phyloP scores from a whole-genome alignment of 1,140 invertebrate species.

The Anadara kagoshimensis region DNA sequence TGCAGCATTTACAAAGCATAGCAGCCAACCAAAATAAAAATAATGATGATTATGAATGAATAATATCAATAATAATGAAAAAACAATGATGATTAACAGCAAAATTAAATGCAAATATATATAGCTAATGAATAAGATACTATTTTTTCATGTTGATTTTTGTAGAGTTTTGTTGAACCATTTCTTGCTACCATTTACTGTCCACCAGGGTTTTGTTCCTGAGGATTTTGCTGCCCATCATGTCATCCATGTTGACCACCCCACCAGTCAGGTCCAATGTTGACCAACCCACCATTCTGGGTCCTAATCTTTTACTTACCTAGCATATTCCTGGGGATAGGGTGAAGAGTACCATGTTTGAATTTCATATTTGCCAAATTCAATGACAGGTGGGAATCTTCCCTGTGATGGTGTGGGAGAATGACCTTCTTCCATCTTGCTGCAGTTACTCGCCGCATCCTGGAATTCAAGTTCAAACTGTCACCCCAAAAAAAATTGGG shows the following conservation, averaged over 20 bases:
- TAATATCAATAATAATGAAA: too few relatives aligned
- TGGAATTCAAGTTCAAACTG: conserved; percentile 57
- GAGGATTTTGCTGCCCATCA: background rate
- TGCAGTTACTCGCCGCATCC: conserved; percentile 45
- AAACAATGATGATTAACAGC: too few relatives aligned
- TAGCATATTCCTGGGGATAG: conserved; percentile 97
- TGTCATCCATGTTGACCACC: background rate
- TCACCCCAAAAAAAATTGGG: conserved; percentile 55
- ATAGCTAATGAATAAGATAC: background rate
- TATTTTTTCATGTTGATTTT: background rate
- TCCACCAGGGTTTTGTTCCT: background rate
- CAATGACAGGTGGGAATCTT: conserved; percentile 79
- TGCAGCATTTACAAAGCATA: too few relatives aligned
- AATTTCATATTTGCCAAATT: conserved; percentile 97
- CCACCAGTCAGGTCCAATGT: background rate
- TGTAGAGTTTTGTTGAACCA: background rate
- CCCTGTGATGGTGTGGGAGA: conserved; percentile 47
- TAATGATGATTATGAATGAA: too few relatives aligned
- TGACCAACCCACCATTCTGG: background rate
- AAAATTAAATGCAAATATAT: background rate
- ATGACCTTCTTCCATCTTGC: conserved; percentile 15
- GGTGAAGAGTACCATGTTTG: conserved; percentile 99
- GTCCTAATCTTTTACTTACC: conserved; percentile 73
- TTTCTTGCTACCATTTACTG: background rate
- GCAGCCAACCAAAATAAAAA: too few relatives aligned